Percentiles rank a stretch among this genome's conserved stretches.
These are phyloP conservation scores for Nyctibius grandis DNA, from an alignment of 2,797 vertebrate species.

Conservation along the genomic window DNA sequence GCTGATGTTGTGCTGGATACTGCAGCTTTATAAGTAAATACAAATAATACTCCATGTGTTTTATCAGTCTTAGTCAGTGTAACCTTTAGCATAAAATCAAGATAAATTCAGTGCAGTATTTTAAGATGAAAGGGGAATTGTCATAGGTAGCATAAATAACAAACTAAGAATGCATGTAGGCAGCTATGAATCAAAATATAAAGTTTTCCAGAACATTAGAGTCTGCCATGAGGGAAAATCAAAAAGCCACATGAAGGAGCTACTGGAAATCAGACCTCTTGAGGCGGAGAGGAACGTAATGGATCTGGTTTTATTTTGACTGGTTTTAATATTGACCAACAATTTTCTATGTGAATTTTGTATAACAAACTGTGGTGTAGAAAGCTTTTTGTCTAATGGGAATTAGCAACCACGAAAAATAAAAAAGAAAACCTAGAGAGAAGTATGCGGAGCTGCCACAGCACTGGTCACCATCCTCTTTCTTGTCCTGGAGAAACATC, in stretches of 20 bases:
- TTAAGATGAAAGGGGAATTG: neutral
- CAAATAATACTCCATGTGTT: slow-evolving; percentile 7
- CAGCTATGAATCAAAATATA: neutral
- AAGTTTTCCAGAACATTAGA: neutral
- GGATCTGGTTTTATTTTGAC: neutral
- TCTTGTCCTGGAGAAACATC: neutral
- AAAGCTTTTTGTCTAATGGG: neutral
- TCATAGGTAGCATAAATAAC: neutral
- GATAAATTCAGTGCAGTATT: neutral
- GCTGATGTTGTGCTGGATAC: neutral
- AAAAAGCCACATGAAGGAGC: neutral
- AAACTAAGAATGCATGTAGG: neutral
- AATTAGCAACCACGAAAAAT: neutral
- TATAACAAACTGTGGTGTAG: neutral
- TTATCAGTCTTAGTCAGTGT: neutral
- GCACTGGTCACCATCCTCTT: neutral
- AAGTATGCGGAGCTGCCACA: neutral
- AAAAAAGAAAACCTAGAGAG: neutral
- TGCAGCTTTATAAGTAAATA: slow-evolving; percentile 2
- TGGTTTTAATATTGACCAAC: neutral
- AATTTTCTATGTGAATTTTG: neutral
- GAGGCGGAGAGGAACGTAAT: neutral
- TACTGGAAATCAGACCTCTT: neutral
- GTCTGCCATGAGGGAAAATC: neutral
- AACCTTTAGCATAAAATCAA: slow-evolving; percentile 27